Conservation (phyloP, 2,113 vertebrate genomes). For the Passerina amoena region DNA sequence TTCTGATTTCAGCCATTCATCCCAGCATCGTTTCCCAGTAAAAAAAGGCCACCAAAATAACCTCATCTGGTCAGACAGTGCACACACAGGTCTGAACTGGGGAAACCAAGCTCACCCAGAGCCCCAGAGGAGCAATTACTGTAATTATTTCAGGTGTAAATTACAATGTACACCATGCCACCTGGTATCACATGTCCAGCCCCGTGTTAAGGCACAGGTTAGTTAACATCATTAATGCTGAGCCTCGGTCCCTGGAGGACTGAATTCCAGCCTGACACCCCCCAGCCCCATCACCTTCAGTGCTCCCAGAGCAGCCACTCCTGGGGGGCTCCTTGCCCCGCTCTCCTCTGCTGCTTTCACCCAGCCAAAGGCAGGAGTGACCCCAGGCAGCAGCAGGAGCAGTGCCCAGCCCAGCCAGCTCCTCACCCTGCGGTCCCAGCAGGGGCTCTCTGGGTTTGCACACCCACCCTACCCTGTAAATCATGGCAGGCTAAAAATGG, state of each 20-base stretch:
- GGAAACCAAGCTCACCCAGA: not conserved
- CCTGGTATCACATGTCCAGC: not conserved
- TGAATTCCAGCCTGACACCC: not conserved
- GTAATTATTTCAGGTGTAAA: not conserved
- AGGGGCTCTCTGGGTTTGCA: not conserved
- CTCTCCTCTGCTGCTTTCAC: not conserved
- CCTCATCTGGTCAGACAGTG: not conserved
- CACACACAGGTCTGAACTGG: not conserved
- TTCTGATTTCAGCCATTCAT: not conserved
- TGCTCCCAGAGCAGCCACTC: not conserved
- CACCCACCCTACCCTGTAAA: not conserved
- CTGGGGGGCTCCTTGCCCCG: rapidly evolving
- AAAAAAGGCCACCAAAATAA: not conserved
- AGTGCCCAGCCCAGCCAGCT: rapidly evolving
- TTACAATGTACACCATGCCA: not conserved
- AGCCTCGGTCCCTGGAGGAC: not conserved
- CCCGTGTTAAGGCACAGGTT: not conserved
- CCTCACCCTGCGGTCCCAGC: rapidly evolving
- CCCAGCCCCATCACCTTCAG: not conserved
- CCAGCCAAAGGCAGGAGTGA: not conserved
- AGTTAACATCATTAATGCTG: not conserved
- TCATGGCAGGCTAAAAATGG: slow-evolving; percentile 19
- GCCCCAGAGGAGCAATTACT: not conserved
- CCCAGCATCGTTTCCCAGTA: not conserved
- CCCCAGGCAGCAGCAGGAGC: not conserved